Base-by-base conservation (phyloP, 1,140 invertebrate species). In the Drosophila lacteicornis region DNA sequence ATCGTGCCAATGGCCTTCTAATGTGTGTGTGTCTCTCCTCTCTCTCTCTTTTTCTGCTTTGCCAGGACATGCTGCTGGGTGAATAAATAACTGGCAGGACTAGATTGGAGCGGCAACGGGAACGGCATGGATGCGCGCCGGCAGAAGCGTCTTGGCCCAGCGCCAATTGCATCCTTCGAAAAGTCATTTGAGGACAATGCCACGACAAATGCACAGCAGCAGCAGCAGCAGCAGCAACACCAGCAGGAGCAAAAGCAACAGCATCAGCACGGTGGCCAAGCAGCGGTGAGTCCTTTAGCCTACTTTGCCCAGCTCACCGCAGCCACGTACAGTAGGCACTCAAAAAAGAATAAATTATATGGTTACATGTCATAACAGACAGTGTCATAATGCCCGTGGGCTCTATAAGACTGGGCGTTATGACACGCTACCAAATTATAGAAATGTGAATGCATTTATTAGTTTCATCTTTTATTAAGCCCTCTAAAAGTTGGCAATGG, bases 161-260 rank as follows among this genome's bases (percentile, higher is more conserved):
- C 97, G 90, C 97, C 97, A 91, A 96, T 98, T 93, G 97, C 97
- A 92, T 98, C 97, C 73, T 97, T 98, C 93, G 97, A 97, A 93
- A 96, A 97, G 91, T 98, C 97, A 78, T 97, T 98, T 93, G 97
- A 97, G 93, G 96, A 97, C 82, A 87, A 86, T 91, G 75, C 87
- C 71, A 86, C 85, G 62, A 79, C 80, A 79, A 68, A 66, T 70
- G 65, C 74, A 70, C 79, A 75, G 61, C 75, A 66, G 25, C 62
- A 74, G 36, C 65, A 74, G 36, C 65, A 46, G 8, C 70, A 51
- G 25, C 70, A 61, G 6, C 81, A 77, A 9, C 67, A 38, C 38
- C 73, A 67, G 50, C 69, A 67, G 51, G 57, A 50, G 38, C 69
- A 70, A 11, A 71, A 58, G 33, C 79, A 60, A 45, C 63, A 60